Conservation (phyloP, 2,113 vertebrate genomes). For the Leuciscus idus region DNA sequence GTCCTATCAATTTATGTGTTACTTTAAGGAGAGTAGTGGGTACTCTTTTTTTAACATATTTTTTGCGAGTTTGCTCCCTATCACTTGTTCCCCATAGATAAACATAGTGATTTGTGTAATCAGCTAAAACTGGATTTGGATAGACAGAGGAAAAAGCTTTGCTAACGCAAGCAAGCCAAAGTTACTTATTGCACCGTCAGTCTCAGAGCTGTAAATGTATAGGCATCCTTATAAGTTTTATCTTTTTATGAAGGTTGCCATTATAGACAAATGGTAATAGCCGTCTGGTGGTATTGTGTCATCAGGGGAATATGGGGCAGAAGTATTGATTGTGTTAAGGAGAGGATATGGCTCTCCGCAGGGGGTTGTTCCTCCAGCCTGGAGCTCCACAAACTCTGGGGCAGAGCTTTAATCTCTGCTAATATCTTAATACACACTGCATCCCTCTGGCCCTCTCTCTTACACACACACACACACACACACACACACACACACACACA, state of each 20-base stretch:
- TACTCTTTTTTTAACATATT: too few relatives aligned
- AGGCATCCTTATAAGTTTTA: conserved; percentile 31
- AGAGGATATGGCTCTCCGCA: conserved; percentile 50
- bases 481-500: neutral
- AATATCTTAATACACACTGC: conserved; percentile 80
- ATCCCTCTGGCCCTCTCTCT: conserved; percentile 50
- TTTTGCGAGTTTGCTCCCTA: too few relatives aligned
- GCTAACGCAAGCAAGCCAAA: neutral
- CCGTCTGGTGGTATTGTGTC: conserved; percentile 52
- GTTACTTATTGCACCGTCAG: neutral
- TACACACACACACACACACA: neutral
- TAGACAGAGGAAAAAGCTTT: neutral
- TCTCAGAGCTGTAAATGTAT: neutral
- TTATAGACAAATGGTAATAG: neutral
- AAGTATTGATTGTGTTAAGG: conserved; percentile 67
- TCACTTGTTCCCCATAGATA: neutral
- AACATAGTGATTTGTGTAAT: neutral
- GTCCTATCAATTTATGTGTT: too few relatives aligned
- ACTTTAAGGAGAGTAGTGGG: too few relatives aligned
- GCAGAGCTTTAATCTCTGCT: conserved; percentile 82
- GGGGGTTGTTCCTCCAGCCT: conserved; percentile 70
- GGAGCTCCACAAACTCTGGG: conserved; percentile 68
- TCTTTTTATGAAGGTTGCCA: conserved; percentile 29
- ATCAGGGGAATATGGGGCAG: conserved; percentile 54
- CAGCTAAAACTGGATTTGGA: neutral